Conservation (phyloP, 2,888 invertebrate species). For the Seladonia tumulorum region DNA sequence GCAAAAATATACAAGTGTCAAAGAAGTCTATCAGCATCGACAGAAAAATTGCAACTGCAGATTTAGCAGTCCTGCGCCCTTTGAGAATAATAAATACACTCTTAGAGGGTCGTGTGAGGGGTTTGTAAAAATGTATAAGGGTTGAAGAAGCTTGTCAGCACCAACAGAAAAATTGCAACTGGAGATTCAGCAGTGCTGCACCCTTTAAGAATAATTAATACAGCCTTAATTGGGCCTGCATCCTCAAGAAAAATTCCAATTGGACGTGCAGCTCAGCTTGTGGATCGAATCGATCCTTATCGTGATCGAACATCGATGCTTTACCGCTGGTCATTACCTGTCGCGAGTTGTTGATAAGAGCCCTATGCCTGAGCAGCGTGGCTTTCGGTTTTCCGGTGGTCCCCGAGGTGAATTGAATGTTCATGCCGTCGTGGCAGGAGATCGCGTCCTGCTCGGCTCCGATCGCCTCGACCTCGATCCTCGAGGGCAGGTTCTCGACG, state of each 20-base stretch:
- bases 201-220: neutral
- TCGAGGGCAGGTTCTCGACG: constrained; percentile 80
- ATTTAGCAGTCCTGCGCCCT: neutral
- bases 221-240: neutral
- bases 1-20: too few species aligned
- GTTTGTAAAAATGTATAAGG: neutral
- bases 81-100: neutral
- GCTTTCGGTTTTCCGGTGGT: constrained; percentile 94
- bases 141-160: neutral
- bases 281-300: too few species aligned
- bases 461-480: constrained; percentile 79
- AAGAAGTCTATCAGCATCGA: too few species aligned
- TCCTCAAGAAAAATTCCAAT: neutral
- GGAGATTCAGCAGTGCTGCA: neutral
- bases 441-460: constrained; percentile 86
- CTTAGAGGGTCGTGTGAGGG: neutral
- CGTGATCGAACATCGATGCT: too few species aligned
- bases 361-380: constrained; percentile 89
- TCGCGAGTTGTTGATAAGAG: constrained; percentile 91
- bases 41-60: neutral
- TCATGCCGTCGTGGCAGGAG: constrained; percentile 89
- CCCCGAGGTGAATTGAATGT: constrained; percentile 94
- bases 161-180: neutral
- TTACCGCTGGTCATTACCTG: constrained; percentile 81
- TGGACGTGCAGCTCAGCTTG: rapidly evolving